Evolutionary conservation across 2,797 vertebrate species (phyloP).

Genomic region (Margarornis squamiger): DNA sequence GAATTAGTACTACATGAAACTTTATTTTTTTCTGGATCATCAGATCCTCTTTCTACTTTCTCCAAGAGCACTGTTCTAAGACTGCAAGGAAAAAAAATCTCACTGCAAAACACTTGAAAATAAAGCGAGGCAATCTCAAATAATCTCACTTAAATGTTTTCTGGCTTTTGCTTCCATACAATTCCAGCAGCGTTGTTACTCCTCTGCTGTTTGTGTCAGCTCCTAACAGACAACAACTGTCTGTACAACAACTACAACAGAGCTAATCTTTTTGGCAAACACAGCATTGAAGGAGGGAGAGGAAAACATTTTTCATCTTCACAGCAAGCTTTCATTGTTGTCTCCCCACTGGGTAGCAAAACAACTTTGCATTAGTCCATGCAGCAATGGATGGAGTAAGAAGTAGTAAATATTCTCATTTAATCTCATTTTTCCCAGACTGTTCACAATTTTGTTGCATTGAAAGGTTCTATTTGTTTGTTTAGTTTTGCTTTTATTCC

Average conservation of each 20-base stretch:
- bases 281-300: neutral
- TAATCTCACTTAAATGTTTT: neutral
- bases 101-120: neutral
- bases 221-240: no score
- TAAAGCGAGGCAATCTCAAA: neutral
- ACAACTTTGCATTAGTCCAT: neutral
- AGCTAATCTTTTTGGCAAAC: neutral
- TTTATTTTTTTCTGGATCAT: neutral
- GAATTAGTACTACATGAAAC: neutral
- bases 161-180: neutral
- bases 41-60: neutral
- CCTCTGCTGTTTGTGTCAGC: neutral
- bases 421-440: neutral
- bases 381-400: neutral
- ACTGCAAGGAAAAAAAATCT: neutral
- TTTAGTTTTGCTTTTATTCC: neutral
- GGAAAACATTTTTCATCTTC: neutral
- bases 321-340: neutral
- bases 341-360: neutral
- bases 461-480: neutral
- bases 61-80: neutral
- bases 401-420: neutral
- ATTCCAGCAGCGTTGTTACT: neutral
- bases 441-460: neutral
- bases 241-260: neutral